Base-by-base conservation (phyloP, 2,888 invertebrate species). In the Thereva unica region DNA sequence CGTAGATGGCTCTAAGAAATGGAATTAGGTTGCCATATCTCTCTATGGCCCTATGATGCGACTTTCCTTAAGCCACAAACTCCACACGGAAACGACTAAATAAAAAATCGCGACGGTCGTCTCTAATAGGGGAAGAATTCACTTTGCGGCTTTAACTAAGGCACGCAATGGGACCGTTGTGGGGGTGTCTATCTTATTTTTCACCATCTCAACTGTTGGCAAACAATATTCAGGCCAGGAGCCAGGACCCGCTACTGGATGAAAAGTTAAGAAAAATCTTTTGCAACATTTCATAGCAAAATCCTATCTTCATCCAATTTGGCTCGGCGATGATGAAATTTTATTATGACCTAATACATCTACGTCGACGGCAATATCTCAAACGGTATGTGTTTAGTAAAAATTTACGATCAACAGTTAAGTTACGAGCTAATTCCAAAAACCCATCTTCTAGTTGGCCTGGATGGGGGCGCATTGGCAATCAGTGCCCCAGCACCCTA, bases 321-420 rank as follows among this genome's bases (percentile, higher is more conserved):
- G 61, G 61, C 50, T 40, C 38, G 10, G 41, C 23, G 23, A 23
- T 61, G 61, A 61, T 61, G 61, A 61, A 61, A 61, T 61, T 61
- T 61, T 61, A 61, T 61, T 49, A 61, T 50, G 61, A 61, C 61
- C 61, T 61, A 61, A 61, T 61, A 61, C 61, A 61, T 61, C 61
- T 61, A n/a, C 50, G 61, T 61, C 61, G 45, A 41, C 23, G 50
- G 41, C 40, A 50, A 50, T 59, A 59, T 59, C 47, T 59, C 47
- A 41, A 47, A 59, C 10, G 37, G 37, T 53, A 6, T 38, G n/a
- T 53, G 37, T 52, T 37, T 53, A 38, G 34, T 34, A 38, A 23
- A 23, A 23, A 23, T 23, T 23, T 23, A 23, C 23, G 23, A 23
- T 23, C 23, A 23, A 23, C 23, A 23, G 23, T 23, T 23, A 23